These are phyloP conservation scores for Gisinianus flammeolus DNA, from an alignment of 2,888 invertebrate genomes.

Conservation along the genomic window DNA sequence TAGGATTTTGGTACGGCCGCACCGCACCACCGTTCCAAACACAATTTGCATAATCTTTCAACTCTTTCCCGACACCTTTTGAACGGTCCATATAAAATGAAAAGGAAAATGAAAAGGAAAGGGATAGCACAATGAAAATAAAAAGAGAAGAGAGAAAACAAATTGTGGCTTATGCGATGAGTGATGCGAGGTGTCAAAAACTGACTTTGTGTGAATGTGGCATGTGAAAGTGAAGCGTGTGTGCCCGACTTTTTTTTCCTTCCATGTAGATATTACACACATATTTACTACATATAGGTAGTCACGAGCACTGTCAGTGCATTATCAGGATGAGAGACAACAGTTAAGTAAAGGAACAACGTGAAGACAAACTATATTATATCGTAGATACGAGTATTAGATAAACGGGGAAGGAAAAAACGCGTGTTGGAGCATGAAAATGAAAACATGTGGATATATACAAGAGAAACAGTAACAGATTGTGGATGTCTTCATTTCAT, in stretches of 20 bases:
- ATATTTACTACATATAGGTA: too few relatives aligned
- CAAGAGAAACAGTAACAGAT: conserved; percentile 20
- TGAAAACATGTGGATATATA: not conserved
- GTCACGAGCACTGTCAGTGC: not conserved
- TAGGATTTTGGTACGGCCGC: not conserved
- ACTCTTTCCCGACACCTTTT: too few relatives aligned
- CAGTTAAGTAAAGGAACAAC: too few relatives aligned
- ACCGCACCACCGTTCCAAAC: not conserved
- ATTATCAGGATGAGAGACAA: not conserved
- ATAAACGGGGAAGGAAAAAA: too few relatives aligned
- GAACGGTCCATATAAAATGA: too few relatives aligned
- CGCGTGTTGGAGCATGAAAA: too few relatives aligned
- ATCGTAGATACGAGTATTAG: not conserved
- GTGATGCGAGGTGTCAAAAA: conserved; percentile 34
- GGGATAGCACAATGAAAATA: not conserved
- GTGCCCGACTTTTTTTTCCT: conserved; percentile 15
- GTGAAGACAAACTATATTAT: too few relatives aligned
- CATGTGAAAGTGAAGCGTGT: conserved; percentile 9
- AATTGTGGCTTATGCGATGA: conserved; percentile 29
- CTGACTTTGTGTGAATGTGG: not conserved
- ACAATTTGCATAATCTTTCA: not conserved
- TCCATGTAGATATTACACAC: not conserved
- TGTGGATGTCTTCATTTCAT: conserved; percentile 37
- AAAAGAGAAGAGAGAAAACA: not conserved
- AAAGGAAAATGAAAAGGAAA: not conserved